Conservation (phyloP, 2,888 invertebrate genomes). For the Aspidiotus rigidus region DNA sequence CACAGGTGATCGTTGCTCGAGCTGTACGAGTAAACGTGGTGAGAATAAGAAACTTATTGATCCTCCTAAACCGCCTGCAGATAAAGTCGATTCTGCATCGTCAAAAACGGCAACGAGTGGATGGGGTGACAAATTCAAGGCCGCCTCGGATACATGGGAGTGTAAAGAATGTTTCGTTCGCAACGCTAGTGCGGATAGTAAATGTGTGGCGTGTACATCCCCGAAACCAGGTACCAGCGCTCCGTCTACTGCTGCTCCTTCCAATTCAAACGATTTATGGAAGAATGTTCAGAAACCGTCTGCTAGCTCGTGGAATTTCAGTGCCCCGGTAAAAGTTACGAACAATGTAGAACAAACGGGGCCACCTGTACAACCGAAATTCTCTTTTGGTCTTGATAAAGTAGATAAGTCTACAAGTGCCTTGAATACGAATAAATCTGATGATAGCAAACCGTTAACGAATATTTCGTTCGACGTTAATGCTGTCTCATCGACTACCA, state of each 20-base stretch:
- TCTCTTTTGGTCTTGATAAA: slow-evolving; percentile 32
- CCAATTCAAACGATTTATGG: not conserved
- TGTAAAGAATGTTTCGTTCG: slow-evolving; percentile 54
- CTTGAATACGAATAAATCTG: not conserved
- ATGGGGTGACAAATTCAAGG: slow-evolving; percentile 44
- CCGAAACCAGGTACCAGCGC: slow-evolving; percentile 45
- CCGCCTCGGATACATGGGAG: slow-evolving; percentile 49
- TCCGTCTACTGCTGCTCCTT: slow-evolving; percentile 17
- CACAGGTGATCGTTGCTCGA: slow-evolving; percentile 7
- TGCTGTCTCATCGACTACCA: not conserved
- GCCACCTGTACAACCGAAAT: not conserved
- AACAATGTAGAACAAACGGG: not conserved
- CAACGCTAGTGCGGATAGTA: slow-evolving; percentile 46
- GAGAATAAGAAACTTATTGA: not conserved
- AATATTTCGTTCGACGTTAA: not conserved
- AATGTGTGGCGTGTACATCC: slow-evolving; percentile 53
- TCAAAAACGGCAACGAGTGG: slow-evolving; percentile 34
- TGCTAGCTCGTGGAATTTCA: slow-evolving; percentile 48
- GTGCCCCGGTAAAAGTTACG: slow-evolving; percentile 51
- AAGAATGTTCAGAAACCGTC: not conserved
- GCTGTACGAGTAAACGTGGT: slow-evolving; percentile 13
- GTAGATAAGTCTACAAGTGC: not conserved
- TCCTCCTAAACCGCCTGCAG: not conserved
- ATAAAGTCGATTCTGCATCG: not conserved
- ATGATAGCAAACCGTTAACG: not conserved